phyloP scores from a whole-genome alignment of 2,888 invertebrate species.

The Protodeltote pygarga region DNA sequence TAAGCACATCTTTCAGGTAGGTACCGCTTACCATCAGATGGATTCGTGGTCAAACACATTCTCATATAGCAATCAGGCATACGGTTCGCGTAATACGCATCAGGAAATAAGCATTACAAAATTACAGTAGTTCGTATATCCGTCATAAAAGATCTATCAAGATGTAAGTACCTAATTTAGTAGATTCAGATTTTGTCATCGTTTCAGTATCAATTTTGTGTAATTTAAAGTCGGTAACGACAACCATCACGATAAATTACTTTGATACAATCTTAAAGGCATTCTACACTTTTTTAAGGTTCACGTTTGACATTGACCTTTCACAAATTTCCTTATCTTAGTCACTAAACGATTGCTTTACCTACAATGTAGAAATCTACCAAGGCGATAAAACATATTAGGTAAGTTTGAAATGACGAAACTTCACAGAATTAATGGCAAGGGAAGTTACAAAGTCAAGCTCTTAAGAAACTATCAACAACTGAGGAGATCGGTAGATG shows the following conservation, averaged over 20 bases:
- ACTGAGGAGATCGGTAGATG: constrained; percentile 2
- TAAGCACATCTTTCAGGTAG: too few relatives aligned
- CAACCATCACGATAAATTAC: constrained; percentile 37
- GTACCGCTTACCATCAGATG: too few relatives aligned
- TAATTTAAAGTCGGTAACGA: constrained; percentile 32
- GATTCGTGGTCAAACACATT: too few relatives aligned
- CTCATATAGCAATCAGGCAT: too few relatives aligned
- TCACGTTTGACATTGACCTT: constrained; percentile 23
- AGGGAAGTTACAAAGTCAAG: constrained; percentile 10
- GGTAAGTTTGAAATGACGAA: constrained; percentile 16
- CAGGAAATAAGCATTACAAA: too few relatives aligned
- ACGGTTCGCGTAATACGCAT: too few relatives aligned
- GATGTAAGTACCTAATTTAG: constrained; percentile 20
- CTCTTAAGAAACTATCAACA: constrained; percentile 9
- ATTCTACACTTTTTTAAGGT: constrained; percentile 23
- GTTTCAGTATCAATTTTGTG: constrained; percentile 27
- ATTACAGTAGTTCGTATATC: constrained; percentile 3
- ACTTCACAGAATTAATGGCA: constrained; percentile 6
- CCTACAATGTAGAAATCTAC: constrained; percentile 13
- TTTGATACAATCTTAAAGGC: constrained; percentile 31
- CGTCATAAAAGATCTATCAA: constrained; percentile 21
- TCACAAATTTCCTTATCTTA: constrained; percentile 28
- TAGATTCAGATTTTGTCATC: constrained; percentile 9
- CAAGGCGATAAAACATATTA: constrained; percentile 7
- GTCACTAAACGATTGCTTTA: constrained; percentile 9